Conservation (phyloP, 2,797 vertebrate genomes). For the Melanotaenia maccullochi region DNA sequence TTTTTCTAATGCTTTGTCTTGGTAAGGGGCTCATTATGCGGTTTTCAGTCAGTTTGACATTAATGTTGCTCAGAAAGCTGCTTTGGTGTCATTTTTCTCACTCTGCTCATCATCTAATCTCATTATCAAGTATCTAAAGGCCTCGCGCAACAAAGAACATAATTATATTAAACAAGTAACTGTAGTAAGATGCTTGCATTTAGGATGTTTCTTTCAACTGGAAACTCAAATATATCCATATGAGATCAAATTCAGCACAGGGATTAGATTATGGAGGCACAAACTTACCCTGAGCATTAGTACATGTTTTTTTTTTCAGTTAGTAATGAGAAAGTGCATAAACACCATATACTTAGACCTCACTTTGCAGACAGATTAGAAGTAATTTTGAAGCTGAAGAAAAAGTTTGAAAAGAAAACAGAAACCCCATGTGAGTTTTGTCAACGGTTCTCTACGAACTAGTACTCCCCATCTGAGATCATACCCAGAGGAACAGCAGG, state of each 20-base stretch:
- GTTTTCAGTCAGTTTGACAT: constrained; percentile 66
- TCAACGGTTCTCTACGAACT: constrained; percentile 27
- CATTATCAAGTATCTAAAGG: background rate
- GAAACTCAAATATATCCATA: background rate
- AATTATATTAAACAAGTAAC: background rate
- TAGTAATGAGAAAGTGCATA: background rate
- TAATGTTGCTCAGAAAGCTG: constrained; percentile 47
- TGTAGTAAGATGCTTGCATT: background rate
- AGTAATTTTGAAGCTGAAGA: constrained; percentile 29
- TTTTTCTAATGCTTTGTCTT: constrained; percentile 31
- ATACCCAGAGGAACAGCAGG: constrained; percentile 43
- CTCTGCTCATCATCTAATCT: constrained; percentile 29
- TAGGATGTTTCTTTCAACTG: background rate
- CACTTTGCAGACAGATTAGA: constrained; percentile 7
- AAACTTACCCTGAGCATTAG: background rate
- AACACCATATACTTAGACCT: constrained; percentile 7
- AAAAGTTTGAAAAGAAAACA: constrained; percentile 32
- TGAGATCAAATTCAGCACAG: background rate
- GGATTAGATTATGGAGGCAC: background rate
- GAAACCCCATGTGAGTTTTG: constrained; percentile 29
- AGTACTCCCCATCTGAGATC: constrained; percentile 20
- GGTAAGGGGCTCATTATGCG: constrained; percentile 46
- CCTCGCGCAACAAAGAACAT: background rate
- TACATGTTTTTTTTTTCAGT: constrained; percentile 2
- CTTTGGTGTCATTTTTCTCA: constrained; percentile 36